Evolutionary conservation across 2,888 invertebrate genomes (phyloP).

Genomic region (Dendrolimus pini): DNA sequence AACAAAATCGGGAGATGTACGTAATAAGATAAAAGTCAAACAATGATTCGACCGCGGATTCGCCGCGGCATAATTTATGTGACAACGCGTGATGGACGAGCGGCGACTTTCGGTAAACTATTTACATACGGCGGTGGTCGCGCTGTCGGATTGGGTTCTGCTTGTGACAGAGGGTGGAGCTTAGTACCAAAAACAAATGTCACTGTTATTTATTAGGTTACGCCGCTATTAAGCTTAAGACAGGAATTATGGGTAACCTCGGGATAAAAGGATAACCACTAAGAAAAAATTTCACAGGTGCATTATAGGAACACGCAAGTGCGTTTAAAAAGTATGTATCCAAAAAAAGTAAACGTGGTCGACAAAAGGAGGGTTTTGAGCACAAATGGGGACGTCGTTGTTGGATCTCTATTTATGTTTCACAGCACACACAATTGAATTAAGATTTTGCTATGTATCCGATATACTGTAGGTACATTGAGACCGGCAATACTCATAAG

Average conservation of each 20-base stretch:
- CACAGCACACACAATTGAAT: too few species aligned
- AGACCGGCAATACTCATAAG: slow-evolving; percentile 53
- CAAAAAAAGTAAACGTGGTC: too few species aligned
- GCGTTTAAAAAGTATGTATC: too few species aligned
- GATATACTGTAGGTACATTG: slow-evolving; percentile 1
- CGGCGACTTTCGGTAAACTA: slow-evolving; percentile 77
- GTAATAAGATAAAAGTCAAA: slow-evolving; percentile 77
- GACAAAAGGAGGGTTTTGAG: too few species aligned
- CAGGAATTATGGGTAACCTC: slow-evolving; percentile 40
- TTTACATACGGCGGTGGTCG: slow-evolving; percentile 73
- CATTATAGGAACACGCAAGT: too few species aligned
- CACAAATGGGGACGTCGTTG: too few species aligned
- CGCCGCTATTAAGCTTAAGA: slow-evolving; percentile 67
- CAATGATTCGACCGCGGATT: slow-evolving; percentile 77
- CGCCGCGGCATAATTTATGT: slow-evolving; percentile 77
- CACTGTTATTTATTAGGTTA: slow-evolving; percentile 75
- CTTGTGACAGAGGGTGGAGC: slow-evolving; percentile 74
- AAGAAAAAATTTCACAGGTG: too few species aligned
- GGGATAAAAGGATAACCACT: slow-evolving; percentile 13
- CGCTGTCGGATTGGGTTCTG: slow-evolving; percentile 73
- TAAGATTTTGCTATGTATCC: too few species aligned
- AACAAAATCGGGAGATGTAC: slow-evolving; percentile 77
- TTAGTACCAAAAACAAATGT: slow-evolving; percentile 75
- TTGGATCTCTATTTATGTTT: too few species aligned
- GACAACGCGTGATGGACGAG: slow-evolving; percentile 76